Base-by-base conservation (phyloP, 2,797 vertebrate genomes). In the Megalops cyprinoides region DNA sequence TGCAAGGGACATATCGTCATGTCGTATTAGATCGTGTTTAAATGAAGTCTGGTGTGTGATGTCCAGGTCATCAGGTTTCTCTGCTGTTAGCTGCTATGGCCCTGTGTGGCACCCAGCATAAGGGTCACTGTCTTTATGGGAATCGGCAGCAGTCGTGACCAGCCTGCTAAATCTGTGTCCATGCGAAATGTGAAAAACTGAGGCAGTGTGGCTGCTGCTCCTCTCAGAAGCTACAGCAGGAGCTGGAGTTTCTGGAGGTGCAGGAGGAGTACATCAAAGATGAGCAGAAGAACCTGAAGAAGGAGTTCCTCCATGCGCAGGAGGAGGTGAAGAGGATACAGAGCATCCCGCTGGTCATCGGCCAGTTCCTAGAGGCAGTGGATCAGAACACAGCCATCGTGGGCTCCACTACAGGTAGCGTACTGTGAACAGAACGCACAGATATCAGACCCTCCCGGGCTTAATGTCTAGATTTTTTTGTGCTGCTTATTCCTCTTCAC, bases 181-280 rank as follows among this genome's bases (percentile, higher is more conserved):
- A 67, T 67, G 34, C 34, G n/a, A n/a, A n/a, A n/a, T n/a, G n/a
- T n/a, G n/a, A n/a, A n/a, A n/a, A n/a, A n/a, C n/a, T n/a, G n/a
- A n/a, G n/a, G n/a, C n/a, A n/a, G n/a, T 1, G 39, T 73, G 31
- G 4, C 15, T 58, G 20, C 46, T 51, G 34, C 51, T 53, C 15
- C 53, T 62, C 69, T 31, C 58, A 98, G 97, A 98, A 97, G 88
- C 91, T 98, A 85, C 97, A 98, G 84, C 97, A 98, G 88, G 97
- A 98, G 90, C 90, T 98, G 84, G 97, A 98, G 86, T 98, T 98
- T 84, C 87, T 98, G 76, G 97, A 98, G 88, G 97, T 98, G 14
- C 97, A 98, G 86, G 97, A 98, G 87, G 97, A 98, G 69, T 98
- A 98, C 80, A 98, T 98, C 81, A 98, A 98, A 86, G 97, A 98